Base-by-base conservation (phyloP, 2,797 vertebrate genomes). In the Acridotheres tristis region DNA sequence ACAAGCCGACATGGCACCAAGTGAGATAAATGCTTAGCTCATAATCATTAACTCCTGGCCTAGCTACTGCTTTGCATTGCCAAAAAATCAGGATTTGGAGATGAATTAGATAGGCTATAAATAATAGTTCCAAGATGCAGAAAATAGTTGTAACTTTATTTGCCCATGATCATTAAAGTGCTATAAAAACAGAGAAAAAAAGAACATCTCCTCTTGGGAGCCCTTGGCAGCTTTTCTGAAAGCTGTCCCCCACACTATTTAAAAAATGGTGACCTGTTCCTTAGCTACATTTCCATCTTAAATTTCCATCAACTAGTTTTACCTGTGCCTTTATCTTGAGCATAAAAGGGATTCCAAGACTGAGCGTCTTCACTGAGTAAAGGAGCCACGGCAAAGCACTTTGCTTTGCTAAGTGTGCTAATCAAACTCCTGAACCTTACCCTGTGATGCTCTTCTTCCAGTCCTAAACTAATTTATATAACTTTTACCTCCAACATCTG, bases 11-110 rank as follows among this genome's bases (percentile, higher is more conserved):
- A 76, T 93, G 90, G 93, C 89, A 97, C 94, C 84, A 85, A 97
- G 90, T 97, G 95, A 96, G 95, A 96, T 79, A 91, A 94, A 95
- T 94, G 93, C 89, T 95, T 94, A 97, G 96, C 91, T 97, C 91
- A 96, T 88, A 94, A 94, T 92, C 96, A 94, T 96, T 97, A 96
- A 96, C 79, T 97, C 45, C 90, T 97, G 97, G 97, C 96, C 87
- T 74, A 82, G 83, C 38, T 38, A 48, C 69, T 84, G 82, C 85
- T 87, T 94, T 65, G 19, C 74, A 68, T 48, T 87, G 76, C 79
- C 93, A 95, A 89, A 92, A 90, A 76, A 67, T 71, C 63, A 69
- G 54, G 45, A 71, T 78, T 94, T 90, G 78, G 91, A 94, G 47
- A 91, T 66, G 92, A 95, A 92, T 89, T 72, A 53, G 50, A 86